phyloP scores from a whole-genome alignment of 2,113 vertebrate species.

The Agelaius tricolor region DNA sequence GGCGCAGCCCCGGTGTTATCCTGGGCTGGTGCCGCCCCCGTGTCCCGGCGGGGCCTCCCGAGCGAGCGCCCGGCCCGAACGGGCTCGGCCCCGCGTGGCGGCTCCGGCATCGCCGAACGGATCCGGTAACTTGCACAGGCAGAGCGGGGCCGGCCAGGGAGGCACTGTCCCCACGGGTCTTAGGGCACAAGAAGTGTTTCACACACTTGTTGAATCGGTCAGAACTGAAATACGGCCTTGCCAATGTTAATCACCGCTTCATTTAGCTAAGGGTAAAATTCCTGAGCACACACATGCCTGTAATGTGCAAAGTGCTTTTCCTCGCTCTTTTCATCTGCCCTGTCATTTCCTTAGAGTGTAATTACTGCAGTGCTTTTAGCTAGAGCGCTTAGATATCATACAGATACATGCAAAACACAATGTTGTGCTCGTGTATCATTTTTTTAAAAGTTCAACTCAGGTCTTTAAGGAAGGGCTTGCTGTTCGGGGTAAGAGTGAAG shows the following conservation, averaged over 20 bases:
- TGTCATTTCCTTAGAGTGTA: background rate
- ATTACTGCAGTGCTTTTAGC: background rate
- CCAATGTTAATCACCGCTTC: background rate
- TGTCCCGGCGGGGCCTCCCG: rapidly evolving
- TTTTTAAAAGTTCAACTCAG: background rate
- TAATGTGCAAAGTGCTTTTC: background rate
- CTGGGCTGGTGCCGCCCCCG: rapidly evolving
- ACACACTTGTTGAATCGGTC: background rate
- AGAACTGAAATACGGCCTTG: rapidly evolving
- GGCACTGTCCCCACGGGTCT: rapidly evolving
- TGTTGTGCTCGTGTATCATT: rapidly evolving
- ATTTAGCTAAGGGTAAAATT: background rate
- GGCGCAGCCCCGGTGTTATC: rapidly evolving
- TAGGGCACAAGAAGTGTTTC: rapidly evolving
- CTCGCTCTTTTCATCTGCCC: background rate
- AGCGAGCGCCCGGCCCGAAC: background rate
- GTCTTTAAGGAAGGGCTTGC: background rate
- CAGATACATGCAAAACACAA: background rate
- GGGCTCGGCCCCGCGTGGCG: background rate
- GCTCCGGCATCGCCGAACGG: rapidly evolving
- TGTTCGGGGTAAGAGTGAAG: background rate
- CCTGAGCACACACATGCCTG: rapidly evolving
- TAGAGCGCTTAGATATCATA: background rate
- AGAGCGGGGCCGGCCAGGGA: rapidly evolving
- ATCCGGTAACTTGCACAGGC: rapidly evolving